Evolutionary conservation across 2,888 invertebrate species (phyloP), one percentile per base, ranked within the genome.

Genomic region (Chrysina gloriosa): DNA sequence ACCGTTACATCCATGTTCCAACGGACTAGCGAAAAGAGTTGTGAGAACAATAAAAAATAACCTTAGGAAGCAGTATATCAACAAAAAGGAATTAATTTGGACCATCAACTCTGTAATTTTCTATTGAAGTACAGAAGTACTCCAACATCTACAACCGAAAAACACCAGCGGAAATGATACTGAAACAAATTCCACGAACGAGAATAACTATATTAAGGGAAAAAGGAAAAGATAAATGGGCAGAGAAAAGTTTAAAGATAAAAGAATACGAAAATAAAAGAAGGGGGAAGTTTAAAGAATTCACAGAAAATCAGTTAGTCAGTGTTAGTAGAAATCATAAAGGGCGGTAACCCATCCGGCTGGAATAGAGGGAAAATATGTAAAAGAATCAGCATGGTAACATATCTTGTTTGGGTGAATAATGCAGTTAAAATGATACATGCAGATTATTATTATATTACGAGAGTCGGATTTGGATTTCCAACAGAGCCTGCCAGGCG

Each of bases 1-100:
- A 68, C 9, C 72, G 69, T 27, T 72, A 29, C 74, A 73, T 25
- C 72, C 74, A 3, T 68, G 69, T 14, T 75, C 72, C n/a, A 75
- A 75, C 39, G 71, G 73, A 11, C 61, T 70, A 50, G 72, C 66
- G 6, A 72, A 72, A 66, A 61, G 72, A 2, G 71, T 69, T 11
- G 72, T 75, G 29, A n/a, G 63, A 16, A 63, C 63, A 16, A 16
- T 63, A 14, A 67, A 67, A 58, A 25, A 45, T 16, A 16, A 9
- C 11, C 63, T 23, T 11, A 23, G 31, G 31, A 63, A 67, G 47
- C 42, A 61, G 23, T 11, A 42, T 23, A 25, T 31, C 4, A 56
- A 9, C 31, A 36, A 56, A 36, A 19, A 2, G 9, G 9, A 1
- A 56, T 34, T n/a, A 29, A 29, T 16, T 11, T 14, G 3, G n/a